phyloP scores from a whole-genome alignment of 2,888 invertebrate species.

The Mythimna lalbum region DNA sequence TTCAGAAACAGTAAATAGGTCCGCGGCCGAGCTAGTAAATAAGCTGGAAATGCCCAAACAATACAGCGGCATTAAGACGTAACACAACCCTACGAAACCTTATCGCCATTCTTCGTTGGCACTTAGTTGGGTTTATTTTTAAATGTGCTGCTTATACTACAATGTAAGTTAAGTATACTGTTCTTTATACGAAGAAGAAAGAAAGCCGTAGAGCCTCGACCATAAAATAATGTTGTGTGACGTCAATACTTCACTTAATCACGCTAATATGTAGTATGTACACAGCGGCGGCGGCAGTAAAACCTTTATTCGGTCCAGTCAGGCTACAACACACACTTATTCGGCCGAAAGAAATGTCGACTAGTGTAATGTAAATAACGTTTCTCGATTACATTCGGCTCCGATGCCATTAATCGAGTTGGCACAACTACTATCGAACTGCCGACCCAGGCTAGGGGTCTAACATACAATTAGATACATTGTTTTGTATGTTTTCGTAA shows the following conservation, averaged over 20 bases:
- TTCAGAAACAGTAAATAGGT: slow-evolving; percentile 24
- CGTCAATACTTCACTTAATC: slow-evolving; percentile 60
- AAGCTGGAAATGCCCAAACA: slow-evolving; percentile 42
- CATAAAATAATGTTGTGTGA: slow-evolving; percentile 56
- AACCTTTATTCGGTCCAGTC: slow-evolving; percentile 60
- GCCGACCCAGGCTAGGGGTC: slow-evolving; percentile 28
- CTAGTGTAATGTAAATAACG: slow-evolving; percentile 55
- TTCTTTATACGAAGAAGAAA: slow-evolving; percentile 48
- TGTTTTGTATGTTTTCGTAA: slow-evolving; percentile 30
- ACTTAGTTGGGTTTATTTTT: slow-evolving; percentile 58
- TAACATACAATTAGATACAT: slow-evolving; percentile 18
- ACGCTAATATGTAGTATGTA: slow-evolving; percentile 57
- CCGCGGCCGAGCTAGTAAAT: slow-evolving; percentile 33
- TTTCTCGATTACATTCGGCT: slow-evolving; percentile 56
- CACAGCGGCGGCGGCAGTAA: slow-evolving; percentile 52
- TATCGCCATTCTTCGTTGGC: slow-evolving; percentile 49
- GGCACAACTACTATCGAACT: slow-evolving; percentile 44
- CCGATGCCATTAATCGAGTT: slow-evolving; percentile 64
- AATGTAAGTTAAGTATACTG: slow-evolving; percentile 33
- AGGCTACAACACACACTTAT: slow-evolving; percentile 56
- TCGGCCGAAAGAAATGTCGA: slow-evolving; percentile 51
- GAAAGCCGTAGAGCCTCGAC: slow-evolving; percentile 31
- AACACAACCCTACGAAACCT: slow-evolving; percentile 56
- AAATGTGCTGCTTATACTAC: slow-evolving; percentile 46
- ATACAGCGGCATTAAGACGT: slow-evolving; percentile 41